Conservation (phyloP, 2,888 invertebrate species). For the Agrilus mali region DNA sequence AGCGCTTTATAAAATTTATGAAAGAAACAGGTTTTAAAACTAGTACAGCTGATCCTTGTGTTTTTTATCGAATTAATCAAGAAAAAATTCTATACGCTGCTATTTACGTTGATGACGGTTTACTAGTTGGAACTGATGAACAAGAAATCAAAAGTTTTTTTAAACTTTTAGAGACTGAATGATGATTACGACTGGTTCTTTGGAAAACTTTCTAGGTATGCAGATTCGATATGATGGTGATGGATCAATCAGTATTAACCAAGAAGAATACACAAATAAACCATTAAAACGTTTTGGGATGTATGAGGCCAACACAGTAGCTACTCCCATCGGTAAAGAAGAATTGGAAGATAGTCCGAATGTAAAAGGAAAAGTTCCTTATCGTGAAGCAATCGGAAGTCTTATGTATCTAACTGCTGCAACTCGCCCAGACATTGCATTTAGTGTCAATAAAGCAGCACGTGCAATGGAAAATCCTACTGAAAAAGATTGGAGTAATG, state of each 20-base stretch:
- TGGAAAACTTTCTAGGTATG: conserved; percentile 6
- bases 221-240: conserved; percentile 14
- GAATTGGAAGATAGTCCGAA: conserved; percentile 3
- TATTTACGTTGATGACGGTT: conserved; percentile 15
- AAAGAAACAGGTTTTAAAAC: conserved; percentile 7
- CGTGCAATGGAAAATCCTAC: conserved; percentile 2
- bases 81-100: conserved; percentile 8
- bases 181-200: conserved; percentile 6
- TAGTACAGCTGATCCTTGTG: conserved; percentile 14
- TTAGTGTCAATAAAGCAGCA: conserved; percentile 8
- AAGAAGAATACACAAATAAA: conserved; percentile 7
- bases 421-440: conserved; percentile 13
- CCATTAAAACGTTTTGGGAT: conserved; percentile 11
- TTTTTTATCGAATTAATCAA: conserved; percentile 8
- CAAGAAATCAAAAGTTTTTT: conserved; percentile 6
- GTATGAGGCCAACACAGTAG: conserved; percentile 13
- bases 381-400: conserved; percentile 13
- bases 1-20: conserved; percentile 10
- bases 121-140: conserved; percentile 8
- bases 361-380: conserved; percentile 7
- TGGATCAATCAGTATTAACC: conserved; percentile 8
- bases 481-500: conserved; percentile 6
- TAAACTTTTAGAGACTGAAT: no score
- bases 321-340: conserved; percentile 11
- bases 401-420: conserved; percentile 12